phyloP scores from a whole-genome alignment of 2,797 vertebrate genomes.

The Lithobates sylvaticus region DNA sequence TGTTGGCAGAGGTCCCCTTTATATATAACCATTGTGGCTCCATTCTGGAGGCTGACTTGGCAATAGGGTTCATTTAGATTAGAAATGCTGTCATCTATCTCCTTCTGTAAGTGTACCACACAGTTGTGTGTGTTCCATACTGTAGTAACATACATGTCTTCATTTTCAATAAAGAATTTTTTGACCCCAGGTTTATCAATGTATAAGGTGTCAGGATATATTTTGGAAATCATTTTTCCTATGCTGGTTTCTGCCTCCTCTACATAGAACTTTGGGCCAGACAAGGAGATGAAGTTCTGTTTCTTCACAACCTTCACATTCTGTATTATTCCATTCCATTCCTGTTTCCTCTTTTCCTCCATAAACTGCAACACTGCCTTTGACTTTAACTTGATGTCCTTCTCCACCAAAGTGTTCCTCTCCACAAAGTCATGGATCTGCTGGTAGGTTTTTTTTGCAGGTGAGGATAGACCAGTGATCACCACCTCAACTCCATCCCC shows the following conservation, averaged over 20 bases:
- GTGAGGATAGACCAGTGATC: constrained; percentile 75
- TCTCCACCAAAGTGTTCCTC: constrained; percentile 70
- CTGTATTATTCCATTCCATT: constrained; percentile 31
- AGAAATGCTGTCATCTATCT: constrained; percentile 19
- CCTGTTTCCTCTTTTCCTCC: constrained; percentile 31
- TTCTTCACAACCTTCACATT: constrained; percentile 48
- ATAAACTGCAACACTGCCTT: constrained; percentile 75
- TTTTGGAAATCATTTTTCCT: constrained; percentile 55
- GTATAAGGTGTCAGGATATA: constrained; percentile 69
- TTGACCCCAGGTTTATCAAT: constrained; percentile 83
- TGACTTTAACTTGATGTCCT: constrained; percentile 68
- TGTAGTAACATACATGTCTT: constrained; percentile 62
- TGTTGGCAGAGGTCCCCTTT: constrained; percentile 77
- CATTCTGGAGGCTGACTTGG: constrained; percentile 67
- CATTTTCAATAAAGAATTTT: constrained; percentile 76
- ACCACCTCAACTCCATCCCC: constrained; percentile 64
- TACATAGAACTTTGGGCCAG: constrained; percentile 76
- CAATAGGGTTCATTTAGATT: constrained; percentile 39
- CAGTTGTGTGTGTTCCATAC: constrained; percentile 71
- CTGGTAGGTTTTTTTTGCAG: constrained; percentile 71
- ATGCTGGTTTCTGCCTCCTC: constrained; percentile 64
- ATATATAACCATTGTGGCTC: constrained; percentile 74
- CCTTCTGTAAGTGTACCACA: constrained; percentile 77
- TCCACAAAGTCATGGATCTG: constrained; percentile 75
- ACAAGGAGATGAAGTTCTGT: constrained; percentile 72